Percentiles rank a stretch among this genome's conserved stretches.
These are phyloP conservation scores for Mycetomoellerius zeteki DNA, from an alignment of 1,140 invertebrate species.

Conservation along the genomic window DNA sequence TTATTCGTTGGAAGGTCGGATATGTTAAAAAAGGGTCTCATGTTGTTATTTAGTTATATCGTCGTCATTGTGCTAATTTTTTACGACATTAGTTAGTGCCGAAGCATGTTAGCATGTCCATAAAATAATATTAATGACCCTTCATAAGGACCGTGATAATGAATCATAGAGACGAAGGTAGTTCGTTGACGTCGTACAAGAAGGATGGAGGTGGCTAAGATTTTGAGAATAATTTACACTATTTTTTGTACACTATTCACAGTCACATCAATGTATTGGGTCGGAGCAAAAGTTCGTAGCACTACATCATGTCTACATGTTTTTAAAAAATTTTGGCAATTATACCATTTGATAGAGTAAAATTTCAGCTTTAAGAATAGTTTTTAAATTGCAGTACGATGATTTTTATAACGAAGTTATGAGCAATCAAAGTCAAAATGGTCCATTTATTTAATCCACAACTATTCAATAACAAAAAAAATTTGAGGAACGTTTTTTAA, in stretches of 20 bases:
- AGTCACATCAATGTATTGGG: neutral
- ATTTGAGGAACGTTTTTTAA: too few species aligned
- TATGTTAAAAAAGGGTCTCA: constrained; percentile 8
- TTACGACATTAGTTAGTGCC: constrained; percentile 80
- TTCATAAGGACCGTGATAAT: constrained; percentile 81
- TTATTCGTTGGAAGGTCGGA: constrained; percentile 1
- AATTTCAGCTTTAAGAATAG: too few species aligned
- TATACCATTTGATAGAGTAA: too few species aligned
- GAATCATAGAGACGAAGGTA: constrained; percentile 76
- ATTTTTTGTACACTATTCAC: constrained; percentile 45
- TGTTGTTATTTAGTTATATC: constrained; percentile 70
- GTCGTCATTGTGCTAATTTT: constrained; percentile 63
- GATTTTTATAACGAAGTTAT: too few species aligned
- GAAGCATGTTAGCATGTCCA: constrained; percentile 83
- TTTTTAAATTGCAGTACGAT: too few species aligned
- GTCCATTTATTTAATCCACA: too few species aligned
- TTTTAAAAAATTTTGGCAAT: too few species aligned
- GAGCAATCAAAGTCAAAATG: too few species aligned
- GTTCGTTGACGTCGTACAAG: constrained; percentile 71
- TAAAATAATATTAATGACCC: constrained; percentile 84
- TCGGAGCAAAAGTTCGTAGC: too few species aligned
- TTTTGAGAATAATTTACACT: constrained; percentile 51
- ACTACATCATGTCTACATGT: too few species aligned
- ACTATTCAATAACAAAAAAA: too few species aligned
- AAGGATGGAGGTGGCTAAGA: constrained; percentile 41